phyloP scores from a whole-genome alignment of 2,797 vertebrate species.

The Selene dorsalis region DNA sequence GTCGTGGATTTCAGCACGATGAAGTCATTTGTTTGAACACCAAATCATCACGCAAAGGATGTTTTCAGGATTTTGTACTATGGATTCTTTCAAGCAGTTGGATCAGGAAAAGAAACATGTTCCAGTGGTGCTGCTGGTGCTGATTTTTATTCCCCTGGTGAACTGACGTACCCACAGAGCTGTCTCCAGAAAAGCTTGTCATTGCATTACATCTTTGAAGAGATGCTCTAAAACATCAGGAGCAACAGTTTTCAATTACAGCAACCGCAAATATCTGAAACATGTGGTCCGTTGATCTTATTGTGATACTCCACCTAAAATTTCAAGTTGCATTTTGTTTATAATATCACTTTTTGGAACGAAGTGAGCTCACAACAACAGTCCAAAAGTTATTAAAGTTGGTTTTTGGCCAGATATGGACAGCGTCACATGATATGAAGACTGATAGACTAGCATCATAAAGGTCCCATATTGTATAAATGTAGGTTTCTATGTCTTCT shows the following conservation, averaged over 20 bases:
- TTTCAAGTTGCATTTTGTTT: neutral
- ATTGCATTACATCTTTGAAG: neutral
- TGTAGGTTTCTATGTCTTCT: too few species aligned
- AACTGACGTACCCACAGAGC: neutral
- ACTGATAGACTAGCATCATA: neutral
- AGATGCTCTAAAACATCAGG: conserved; percentile 14
- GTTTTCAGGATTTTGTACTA: conserved; percentile 22
- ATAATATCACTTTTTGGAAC: neutral
- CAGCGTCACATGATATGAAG: too few species aligned
- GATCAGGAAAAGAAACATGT: neutral
- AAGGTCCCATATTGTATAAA: too few species aligned
- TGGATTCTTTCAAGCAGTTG: conserved; percentile 3
- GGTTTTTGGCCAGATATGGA: neutral
- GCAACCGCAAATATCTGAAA: conserved; percentile 9
- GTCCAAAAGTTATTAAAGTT: neutral
- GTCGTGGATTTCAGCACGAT: conserved; percentile 29
- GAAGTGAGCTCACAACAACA: neutral
- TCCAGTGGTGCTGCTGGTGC: neutral
- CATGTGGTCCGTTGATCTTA: neutral
- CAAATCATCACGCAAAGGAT: conserved; percentile 15
- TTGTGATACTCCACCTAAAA: conserved; percentile 3
- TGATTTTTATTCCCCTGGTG: conserved; percentile 12
- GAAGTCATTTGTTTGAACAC: conserved; percentile 60
- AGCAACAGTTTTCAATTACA: conserved; percentile 28
- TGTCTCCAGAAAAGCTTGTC: neutral